These are phyloP conservation scores for Eidolon dupreanum DNA, from an alignment of 2,797 vertebrate species.

Conservation along the genomic window DNA sequence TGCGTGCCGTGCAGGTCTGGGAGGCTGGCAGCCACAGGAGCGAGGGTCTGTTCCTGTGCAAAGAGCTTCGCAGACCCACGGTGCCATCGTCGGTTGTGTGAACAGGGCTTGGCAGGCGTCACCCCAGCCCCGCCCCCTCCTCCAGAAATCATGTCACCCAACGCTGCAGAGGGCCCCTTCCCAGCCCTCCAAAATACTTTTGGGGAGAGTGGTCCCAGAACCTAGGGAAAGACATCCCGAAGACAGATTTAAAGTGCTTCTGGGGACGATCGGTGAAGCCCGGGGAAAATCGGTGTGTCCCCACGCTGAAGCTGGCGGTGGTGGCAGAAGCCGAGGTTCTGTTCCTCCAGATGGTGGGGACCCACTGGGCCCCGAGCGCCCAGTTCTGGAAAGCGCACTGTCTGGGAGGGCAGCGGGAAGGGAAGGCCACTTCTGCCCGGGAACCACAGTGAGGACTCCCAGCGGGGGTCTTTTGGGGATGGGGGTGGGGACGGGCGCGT, in stretches of 20 bases:
- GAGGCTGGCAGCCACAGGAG: not conserved
- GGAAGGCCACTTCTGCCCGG: slow-evolving; percentile 50
- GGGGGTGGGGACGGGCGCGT: not conserved
- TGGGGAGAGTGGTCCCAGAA: not conserved
- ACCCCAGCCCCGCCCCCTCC: rapidly evolving
- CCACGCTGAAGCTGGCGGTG: slow-evolving; percentile 69
- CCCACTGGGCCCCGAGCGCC: slow-evolving; percentile 64
- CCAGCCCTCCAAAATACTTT: not conserved
- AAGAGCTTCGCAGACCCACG: not conserved
- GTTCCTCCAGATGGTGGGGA: slow-evolving; percentile 76
- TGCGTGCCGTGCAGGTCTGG: not conserved
- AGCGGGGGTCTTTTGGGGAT: slow-evolving; percentile 60
- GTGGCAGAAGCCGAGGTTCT: slow-evolving; percentile 76
- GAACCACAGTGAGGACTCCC: slow-evolving; percentile 65
- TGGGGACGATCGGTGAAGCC: slow-evolving; percentile 65
- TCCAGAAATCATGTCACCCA: not conserved
- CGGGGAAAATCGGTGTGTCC: slow-evolving; percentile 74
- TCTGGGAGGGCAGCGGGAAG: slow-evolving; percentile 50
- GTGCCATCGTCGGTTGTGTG: rapidly evolving
- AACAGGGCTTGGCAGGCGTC: rapidly evolving
- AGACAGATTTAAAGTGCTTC: slow-evolving; percentile 74
- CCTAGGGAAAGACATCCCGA: slow-evolving; percentile 55
- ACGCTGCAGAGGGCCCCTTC: not conserved
- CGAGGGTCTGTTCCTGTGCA: not conserved
- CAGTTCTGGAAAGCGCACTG: slow-evolving; percentile 78